Percentiles rank a stretch among this genome's conserved stretches.
Conservation (phyloP, 1,140 invertebrate genomes). For the Macrobrachium nipponense region DNA sequence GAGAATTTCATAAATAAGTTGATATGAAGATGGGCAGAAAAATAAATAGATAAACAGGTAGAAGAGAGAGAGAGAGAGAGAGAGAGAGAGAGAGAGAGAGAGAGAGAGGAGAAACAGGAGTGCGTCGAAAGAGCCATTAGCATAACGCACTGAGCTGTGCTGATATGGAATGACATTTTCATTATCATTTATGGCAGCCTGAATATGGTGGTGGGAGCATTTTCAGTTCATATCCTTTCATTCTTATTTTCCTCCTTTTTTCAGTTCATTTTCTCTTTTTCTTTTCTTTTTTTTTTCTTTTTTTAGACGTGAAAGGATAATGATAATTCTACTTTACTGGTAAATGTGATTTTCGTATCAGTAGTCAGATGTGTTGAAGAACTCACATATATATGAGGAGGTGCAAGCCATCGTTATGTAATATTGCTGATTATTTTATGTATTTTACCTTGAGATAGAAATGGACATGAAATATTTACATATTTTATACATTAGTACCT, state of each 20-base stretch:
- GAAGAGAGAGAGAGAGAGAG: neutral
- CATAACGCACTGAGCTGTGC: slow-evolving; percentile 45
- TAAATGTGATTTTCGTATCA: neutral
- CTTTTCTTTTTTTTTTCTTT: too few relatives aligned
- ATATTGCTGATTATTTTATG: too few relatives aligned
- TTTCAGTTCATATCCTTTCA: slow-evolving; percentile 26
- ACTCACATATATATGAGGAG: too few relatives aligned
- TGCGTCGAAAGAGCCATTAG: slow-evolving; percentile 30
- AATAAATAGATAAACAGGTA: neutral
- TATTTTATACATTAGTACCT: too few relatives aligned
- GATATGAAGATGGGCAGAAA: neutral
- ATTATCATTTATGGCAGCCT: slow-evolving; percentile 52
- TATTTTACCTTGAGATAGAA: too few relatives aligned
- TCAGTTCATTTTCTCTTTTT: neutral
- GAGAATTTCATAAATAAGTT: neutral
- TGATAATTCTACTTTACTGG: too few relatives aligned
- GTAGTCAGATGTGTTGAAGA: too few relatives aligned
- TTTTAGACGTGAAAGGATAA: too few relatives aligned
- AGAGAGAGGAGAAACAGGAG: neutral
- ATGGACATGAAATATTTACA: too few relatives aligned
- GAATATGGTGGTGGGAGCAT: slow-evolving; percentile 17
- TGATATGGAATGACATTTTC: slow-evolving; percentile 46
- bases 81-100: neutral
- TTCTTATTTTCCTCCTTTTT: slow-evolving; percentile 19
- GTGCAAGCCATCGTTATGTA: too few relatives aligned